phyloP scores from a whole-genome alignment of 2,797 vertebrate species.

The Octomys mimax region DNA sequence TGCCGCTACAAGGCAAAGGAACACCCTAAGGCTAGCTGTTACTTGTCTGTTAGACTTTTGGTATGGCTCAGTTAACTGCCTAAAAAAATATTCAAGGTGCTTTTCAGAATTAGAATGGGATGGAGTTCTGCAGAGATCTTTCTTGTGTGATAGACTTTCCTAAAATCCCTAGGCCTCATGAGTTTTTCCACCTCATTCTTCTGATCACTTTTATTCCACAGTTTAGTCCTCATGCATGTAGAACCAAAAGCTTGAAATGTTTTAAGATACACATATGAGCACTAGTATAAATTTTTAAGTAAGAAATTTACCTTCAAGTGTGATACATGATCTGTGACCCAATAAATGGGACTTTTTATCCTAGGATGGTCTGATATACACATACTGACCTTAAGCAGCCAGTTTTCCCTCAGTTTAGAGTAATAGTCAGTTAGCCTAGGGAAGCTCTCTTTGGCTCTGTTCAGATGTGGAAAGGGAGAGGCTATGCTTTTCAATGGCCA shows the following conservation, averaged over 20 bases:
- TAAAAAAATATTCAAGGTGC: neutral
- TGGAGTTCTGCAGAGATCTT: neutral
- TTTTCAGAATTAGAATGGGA: neutral
- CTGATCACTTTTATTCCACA: slow-evolving; percentile 13
- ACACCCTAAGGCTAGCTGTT: neutral
- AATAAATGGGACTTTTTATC: slow-evolving; percentile 21
- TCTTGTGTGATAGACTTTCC: neutral
- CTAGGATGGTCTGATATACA: neutral
- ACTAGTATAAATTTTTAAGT: slow-evolving; percentile 1
- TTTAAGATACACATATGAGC: neutral
- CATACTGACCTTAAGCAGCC: neutral
- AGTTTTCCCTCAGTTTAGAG: slow-evolving; percentile 3
- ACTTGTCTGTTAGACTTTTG: neutral
- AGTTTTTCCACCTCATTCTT: slow-evolving; percentile 25
- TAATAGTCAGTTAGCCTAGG: neutral
- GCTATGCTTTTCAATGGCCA: neutral
- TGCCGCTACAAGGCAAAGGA: neutral
- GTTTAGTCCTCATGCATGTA: neutral
- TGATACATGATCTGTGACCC: neutral
- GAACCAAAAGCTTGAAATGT: slow-evolving; percentile 22
- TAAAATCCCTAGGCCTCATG: neutral
- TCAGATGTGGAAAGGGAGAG: neutral
- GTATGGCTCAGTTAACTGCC: slow-evolving; percentile 1
- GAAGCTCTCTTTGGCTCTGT: neutral
- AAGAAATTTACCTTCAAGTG: slow-evolving; percentile 35